Conservation (phyloP, 2,888 invertebrate species). For the Tenodera sinensis region DNA sequence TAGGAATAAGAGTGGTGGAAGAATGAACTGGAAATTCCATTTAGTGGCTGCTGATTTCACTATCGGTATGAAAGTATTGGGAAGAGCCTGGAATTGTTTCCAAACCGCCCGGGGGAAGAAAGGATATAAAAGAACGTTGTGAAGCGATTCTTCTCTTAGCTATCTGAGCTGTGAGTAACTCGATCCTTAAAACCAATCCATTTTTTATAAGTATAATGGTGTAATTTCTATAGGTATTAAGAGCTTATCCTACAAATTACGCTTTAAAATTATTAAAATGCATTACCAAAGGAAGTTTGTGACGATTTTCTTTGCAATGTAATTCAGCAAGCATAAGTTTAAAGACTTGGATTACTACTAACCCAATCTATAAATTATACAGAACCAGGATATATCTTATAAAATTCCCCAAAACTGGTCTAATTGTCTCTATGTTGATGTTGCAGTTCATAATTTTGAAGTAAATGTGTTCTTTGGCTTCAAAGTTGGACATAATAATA, state of each 20-base stretch:
- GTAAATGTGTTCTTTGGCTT: too few species aligned
- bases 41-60: not conserved
- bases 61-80: not conserved
- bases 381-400: too few species aligned
- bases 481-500: too few species aligned
- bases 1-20: not conserved
- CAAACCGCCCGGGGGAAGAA: not conserved
- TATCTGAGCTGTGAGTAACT: not conserved
- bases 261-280: not conserved
- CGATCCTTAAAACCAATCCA: not conserved
- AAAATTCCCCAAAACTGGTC: too few species aligned
- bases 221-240: not conserved
- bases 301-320: too few species aligned
- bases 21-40: not conserved
- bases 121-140: not conserved
- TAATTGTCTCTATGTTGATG: too few species aligned
- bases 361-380: too few species aligned
- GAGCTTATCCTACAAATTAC: not conserved
- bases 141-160: not conserved
- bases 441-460: too few species aligned
- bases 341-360: too few species aligned
- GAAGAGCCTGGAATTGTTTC: not conserved
- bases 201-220: not conserved
- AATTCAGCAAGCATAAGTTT: too few species aligned
- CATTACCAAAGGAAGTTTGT: not conserved